Conservation (phyloP, 2,797 vertebrate species). For the Takifugu ocellatus region DNA sequence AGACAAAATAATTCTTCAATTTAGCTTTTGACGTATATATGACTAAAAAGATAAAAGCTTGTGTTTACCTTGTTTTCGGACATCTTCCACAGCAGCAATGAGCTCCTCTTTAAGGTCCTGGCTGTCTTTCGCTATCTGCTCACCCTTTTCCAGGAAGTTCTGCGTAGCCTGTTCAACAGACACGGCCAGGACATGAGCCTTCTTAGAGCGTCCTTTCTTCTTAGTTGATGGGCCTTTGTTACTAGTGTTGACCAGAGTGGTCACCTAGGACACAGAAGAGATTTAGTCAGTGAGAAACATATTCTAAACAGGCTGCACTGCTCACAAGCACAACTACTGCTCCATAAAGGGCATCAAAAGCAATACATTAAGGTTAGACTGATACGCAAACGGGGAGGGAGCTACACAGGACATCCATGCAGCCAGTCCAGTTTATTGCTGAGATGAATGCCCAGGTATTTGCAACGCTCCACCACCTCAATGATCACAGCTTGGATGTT, state of each 20-base stretch:
- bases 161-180: conserved; percentile 98
- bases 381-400: too few relatives aligned
- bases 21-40: background rate
- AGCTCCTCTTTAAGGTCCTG: conserved; percentile 97
- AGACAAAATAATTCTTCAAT: background rate
- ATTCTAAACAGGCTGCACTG: background rate
- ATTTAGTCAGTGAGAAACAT: background rate
- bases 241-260: conserved; percentile 97
- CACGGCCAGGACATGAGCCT: conserved; percentile 95
- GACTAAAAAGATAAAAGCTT: background rate
- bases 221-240: conserved; percentile 97
- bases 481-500: too few relatives aligned
- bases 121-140: conserved; percentile 98
- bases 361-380: too few relatives aligned
- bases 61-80: conserved; percentile 91
- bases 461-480: too few relatives aligned
- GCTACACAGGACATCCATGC: too few relatives aligned
- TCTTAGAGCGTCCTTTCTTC: conserved; percentile 99
- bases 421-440: too few relatives aligned
- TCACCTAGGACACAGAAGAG: conserved; percentile 78
- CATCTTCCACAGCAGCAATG: conserved; percentile 93
- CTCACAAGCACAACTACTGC: background rate
- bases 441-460: too few relatives aligned
- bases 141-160: conserved; percentile 97
- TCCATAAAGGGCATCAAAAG: too few relatives aligned